Conservation (phyloP, 2,113 vertebrate genomes). For the Xyrauchen texanus region DNA sequence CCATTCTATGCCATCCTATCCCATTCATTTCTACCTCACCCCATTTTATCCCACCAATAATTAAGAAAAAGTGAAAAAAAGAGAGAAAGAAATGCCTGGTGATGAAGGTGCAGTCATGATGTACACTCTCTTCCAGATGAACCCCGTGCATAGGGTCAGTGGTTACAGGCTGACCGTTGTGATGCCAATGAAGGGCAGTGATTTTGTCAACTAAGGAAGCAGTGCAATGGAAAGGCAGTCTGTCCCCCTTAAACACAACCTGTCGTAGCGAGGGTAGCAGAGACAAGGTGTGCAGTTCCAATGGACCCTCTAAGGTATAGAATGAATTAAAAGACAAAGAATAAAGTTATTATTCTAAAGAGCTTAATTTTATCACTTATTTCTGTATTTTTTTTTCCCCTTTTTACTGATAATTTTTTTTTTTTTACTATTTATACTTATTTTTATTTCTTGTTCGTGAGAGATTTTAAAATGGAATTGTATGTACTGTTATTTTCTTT, state of each 20-base stretch:
- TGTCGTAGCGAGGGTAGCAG: conserved; percentile 93
- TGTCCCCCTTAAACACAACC: conserved; percentile 94
- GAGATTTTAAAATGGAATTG: no score
- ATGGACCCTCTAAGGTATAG: conserved; percentile 77
- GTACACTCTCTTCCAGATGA: conserved; percentile 83
- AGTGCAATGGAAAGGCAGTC: conserved; percentile 93
- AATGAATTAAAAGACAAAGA: conserved; percentile 7
- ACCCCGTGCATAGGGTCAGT: conserved; percentile 79
- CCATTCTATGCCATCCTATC: no score
- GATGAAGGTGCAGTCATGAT: conserved; percentile 96
- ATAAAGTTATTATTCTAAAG: no score
- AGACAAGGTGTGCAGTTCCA: conserved; percentile 91
- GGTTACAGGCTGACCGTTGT: conserved; percentile 81
- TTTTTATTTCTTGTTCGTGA: no score
- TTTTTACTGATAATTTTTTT: no score
- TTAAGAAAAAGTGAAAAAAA: no score
- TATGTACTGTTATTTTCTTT: no score
- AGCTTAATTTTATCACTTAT: no score
- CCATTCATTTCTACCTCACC: no score
- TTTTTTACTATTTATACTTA: no score
- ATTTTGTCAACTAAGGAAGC: conserved; percentile 88
- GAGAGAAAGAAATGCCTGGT: conserved; percentile 79
- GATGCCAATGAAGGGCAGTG: conserved; percentile 87
- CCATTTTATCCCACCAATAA: no score
- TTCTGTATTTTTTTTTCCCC: no score